Conservation (phyloP, 2,113 vertebrate species). For the Calyptomena viridis region DNA sequence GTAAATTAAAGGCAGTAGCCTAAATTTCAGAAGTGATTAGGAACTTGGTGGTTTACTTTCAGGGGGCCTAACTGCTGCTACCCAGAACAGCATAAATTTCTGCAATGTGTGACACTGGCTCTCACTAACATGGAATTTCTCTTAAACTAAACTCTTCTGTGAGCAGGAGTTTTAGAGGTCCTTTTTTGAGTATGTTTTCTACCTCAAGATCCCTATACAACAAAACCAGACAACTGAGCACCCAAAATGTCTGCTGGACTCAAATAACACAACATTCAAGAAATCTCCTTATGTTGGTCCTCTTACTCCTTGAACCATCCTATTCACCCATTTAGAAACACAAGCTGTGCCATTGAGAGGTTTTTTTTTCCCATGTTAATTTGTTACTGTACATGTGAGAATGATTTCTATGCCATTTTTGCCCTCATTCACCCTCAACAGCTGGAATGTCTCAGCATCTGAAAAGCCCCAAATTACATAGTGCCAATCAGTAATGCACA, state of each 20-base stretch:
- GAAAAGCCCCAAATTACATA: neutral
- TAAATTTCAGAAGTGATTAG: slow-evolving; percentile 1
- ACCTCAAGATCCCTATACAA: neutral
- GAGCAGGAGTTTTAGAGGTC: neutral
- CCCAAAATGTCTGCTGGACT: neutral
- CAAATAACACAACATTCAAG: neutral
- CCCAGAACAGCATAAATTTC: neutral
- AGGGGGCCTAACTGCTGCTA: neutral
- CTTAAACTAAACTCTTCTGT: neutral
- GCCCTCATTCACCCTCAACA: neutral
- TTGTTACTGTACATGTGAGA: neutral
- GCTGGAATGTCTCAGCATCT: neutral
- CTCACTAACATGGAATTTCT: neutral
- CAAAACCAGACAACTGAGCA: neutral
- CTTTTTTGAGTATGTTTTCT: neutral
- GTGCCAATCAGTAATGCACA: rapidly evolving
- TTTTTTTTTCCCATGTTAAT: neutral
- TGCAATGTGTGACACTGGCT: neutral
- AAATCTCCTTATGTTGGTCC: neutral
- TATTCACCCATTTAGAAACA: neutral
- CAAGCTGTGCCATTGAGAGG: rapidly evolving
- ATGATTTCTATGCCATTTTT: neutral
- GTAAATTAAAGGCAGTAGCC: neutral
- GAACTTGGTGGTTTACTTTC: neutral
- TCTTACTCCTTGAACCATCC: neutral